Evolutionary conservation across 2,113 vertebrate species (phyloP), one percentile per base, ranked within the genome.

Genomic region (Acanthochromis polyacanthus): DNA sequence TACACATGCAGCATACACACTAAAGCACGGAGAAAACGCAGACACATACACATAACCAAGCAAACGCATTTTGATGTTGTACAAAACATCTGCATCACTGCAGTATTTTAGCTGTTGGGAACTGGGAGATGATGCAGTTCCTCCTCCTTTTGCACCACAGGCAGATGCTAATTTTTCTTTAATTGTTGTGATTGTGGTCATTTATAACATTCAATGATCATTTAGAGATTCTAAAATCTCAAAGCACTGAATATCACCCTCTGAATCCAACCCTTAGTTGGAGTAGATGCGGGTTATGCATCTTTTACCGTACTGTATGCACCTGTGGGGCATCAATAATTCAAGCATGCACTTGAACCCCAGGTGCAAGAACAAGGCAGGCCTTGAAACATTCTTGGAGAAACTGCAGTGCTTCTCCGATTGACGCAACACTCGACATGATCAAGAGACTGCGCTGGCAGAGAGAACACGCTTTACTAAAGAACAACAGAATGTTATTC

Each of bases 251-350:
- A 58, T 59, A 79, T 51, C 30, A 60, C 63, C 62, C 67, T 69
- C 38, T 68, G 65, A 85, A 79, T 59, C 52, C 70, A 57, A 46
- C 32, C 45, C 51, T 52, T 51, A 58, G 50, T 63, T 62, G 61
- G 66, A 74, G 55, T 46, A 53, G 62, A 80, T 76, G 64, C 40
- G 5, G 69, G 67, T 74, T 77, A 79, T 87, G 82, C 84, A 90
- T 88, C 84, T 86, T 88, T 87, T 82, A 88, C 64, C 22, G 43
- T 69, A 71, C 82, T 74, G 65, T 80, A 84, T 32, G 25, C 77
- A 88, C 85, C 85, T 84, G 80, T 62, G 78, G 72, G 75, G 59
- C 82, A 92, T 91, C 85, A 91, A 91, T 93, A 91, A 91, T 91
- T 91, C 86, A 93, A 66, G 80, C 23, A 4, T 55, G 70, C 64